These are phyloP conservation scores for Cololabis saira DNA, from an alignment of 2,113 vertebrate species.

Conservation along the genomic window DNA sequence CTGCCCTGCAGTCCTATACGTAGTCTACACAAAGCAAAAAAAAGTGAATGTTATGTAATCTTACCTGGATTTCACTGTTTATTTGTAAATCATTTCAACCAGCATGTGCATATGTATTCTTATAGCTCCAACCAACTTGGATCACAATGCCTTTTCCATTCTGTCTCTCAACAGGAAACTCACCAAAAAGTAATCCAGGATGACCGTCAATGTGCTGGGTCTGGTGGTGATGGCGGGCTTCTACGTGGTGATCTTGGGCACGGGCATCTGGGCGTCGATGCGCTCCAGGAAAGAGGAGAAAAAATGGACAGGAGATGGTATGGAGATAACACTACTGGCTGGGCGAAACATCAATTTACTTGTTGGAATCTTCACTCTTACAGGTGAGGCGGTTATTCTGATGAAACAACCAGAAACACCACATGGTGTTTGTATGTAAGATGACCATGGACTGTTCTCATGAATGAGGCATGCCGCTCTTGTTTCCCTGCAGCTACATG, in stretches of 20 bases:
- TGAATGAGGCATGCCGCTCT: neutral
- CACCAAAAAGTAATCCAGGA: constrained; percentile 19
- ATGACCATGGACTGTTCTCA: neutral
- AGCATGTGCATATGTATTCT: neutral
- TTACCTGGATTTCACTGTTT: too few species aligned
- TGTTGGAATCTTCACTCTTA: constrained; percentile 82
- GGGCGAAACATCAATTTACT: constrained; percentile 83
- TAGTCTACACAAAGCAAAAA: neutral
- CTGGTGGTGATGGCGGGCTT: constrained; percentile 81
- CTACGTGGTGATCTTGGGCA: constrained; percentile 80
- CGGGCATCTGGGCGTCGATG: constrained; percentile 86
- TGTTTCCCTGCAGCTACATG: constrained; percentile 80
- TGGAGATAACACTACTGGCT: constrained; percentile 85
- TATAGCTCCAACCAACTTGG: neutral
- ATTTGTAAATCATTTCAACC: neutral
- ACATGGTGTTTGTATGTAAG: neutral
- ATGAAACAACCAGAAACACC: too few species aligned
- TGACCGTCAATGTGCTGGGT: constrained; percentile 72
- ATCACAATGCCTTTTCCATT: neutral
- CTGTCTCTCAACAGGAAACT: constrained; percentile 41
- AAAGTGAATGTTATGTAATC: neutral
- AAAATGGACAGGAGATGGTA: constrained; percentile 72
- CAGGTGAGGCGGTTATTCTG: constrained; percentile 41
- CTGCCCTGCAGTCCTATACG: constrained; percentile 1
- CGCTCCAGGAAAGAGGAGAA: constrained; percentile 82